Percentiles rank a stretch among this genome's conserved stretches.
These are phyloP conservation scores for Leptarthrus brevirostris DNA, from an alignment of 2,888 invertebrate species.

Conservation along the genomic window DNA sequence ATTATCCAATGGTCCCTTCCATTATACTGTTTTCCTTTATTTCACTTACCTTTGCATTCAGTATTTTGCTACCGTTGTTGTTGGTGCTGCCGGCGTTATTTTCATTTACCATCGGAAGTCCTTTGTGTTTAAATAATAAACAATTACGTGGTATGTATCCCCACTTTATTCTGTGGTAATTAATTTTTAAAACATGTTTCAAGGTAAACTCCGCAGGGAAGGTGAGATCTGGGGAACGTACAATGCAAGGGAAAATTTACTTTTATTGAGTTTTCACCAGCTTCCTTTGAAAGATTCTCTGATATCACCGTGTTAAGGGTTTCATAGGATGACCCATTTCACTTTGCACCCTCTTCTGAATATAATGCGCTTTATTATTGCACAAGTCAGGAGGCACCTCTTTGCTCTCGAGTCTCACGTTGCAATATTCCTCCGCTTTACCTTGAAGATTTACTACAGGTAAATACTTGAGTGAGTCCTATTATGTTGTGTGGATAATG, in stretches of 20 bases:
- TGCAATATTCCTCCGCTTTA: background rate
- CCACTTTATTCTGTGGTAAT: background rate
- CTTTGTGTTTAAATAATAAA: background rate
- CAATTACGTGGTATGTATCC: background rate
- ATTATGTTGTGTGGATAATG: background rate
- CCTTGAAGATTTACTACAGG: background rate
- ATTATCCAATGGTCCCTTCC: too few species aligned
- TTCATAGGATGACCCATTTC: background rate
- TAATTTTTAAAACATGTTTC: background rate
- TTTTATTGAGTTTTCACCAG: background rate
- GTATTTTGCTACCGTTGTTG: background rate
- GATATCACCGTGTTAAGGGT: background rate
- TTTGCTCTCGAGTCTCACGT: background rate
- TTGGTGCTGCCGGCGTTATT: background rate
- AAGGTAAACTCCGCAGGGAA: background rate
- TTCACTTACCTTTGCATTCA: background rate
- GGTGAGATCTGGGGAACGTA: background rate
- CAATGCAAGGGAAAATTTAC: background rate
- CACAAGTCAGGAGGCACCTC: background rate
- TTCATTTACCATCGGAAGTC: background rate
- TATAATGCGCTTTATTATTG: slow-evolving; percentile 1
- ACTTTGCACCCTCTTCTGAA: background rate
- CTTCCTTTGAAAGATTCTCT: background rate
- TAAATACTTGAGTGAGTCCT: background rate
- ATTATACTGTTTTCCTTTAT: background rate